Base-by-base conservation (phyloP, 2,797 vertebrate species). In the Chiroxiphia lanceolata region DNA sequence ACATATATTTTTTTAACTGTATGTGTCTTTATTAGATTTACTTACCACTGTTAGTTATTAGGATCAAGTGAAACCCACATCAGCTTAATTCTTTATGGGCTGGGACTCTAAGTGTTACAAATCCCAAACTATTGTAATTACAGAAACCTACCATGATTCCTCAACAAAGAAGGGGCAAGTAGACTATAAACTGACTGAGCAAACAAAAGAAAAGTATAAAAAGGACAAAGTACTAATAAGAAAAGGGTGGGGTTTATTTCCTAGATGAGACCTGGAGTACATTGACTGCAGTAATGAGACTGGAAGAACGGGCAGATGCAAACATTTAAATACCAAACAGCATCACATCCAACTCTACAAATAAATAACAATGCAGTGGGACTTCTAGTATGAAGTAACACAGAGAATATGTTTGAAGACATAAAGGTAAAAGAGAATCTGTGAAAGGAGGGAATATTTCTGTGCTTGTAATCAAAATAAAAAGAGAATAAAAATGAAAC, bases 181-280 rank as follows among this genome's bases (percentile, higher is more conserved):
- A 81, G 47, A 80, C 70, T 88, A 89, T 95, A 97, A 97, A 95
- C 34, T 78, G 14, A 92, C 26, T 50, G 80, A 91, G 59, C 31
- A 96, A 97, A 95, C 90, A 60, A 80, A 92, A 74, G 29, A 65
- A 79, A 92, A 75, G 31, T 64, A 82, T 86, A 64, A 89, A 96
- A 95, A 96, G 74, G 60, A 53, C 57, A 95, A 72, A 88, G 47
- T 45, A 48, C 70, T 90, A 64, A 63, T 60, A 91, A 92, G 78
- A 92, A 97, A 95, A 93, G 34, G 77, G 47, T 80, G 56, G 59
- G 42, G 90, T 95, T 96, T 94, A 96, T 86, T 94, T 90, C 34
- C 26, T 75, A 83, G 27, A 74, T 74, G 89, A 77, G 78, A 51
- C 78, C 75, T 79, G 25, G 31, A 95, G 79, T 95, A 83, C 61